Percentiles rank a stretch among this genome's conserved stretches.
Evolutionary conservation across 2,113 vertebrate species (phyloP).

Genomic region (Riparia riparia): DNA sequence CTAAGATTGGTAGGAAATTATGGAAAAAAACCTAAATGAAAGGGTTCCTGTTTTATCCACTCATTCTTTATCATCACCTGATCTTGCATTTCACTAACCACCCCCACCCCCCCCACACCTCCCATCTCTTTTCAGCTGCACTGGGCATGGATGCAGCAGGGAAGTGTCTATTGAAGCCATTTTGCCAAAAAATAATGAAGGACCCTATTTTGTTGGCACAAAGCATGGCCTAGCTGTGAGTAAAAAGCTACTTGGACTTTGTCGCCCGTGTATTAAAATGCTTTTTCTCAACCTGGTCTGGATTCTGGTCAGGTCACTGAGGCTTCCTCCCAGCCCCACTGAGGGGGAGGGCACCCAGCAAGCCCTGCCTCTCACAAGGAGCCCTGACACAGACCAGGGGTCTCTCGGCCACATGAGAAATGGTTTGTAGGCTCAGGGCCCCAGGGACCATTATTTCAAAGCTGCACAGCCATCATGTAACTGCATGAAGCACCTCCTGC

Average conservation of each 20-base stretch:
- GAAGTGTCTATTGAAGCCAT: not conserved
- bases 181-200: not conserved
- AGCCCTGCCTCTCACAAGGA: not conserved
- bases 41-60: not conserved
- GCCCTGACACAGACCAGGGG: constrained; percentile 1
- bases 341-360: fast-evolving
- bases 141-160: fast-evolving
- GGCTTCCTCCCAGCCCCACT: fast-evolving
- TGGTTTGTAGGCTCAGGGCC: constrained; percentile 19
- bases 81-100: not conserved
- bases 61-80: not conserved
- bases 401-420: not conserved
- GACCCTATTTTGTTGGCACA: not conserved
- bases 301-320: not conserved
- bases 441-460: constrained; percentile 62
- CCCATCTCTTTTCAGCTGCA: not conserved
- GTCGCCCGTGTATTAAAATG: not conserved
- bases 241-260: not conserved
- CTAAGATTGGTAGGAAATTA: not conserved
- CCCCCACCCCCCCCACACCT: no score
- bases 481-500: constrained; percentile 8
- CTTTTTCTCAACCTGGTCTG: not conserved
- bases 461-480: not conserved
- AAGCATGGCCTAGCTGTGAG: not conserved
- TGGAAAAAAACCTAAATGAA: not conserved